Evolutionary conservation across 2,888 invertebrate species (phyloP).

Genomic region (Archips crataeganus): DNA sequence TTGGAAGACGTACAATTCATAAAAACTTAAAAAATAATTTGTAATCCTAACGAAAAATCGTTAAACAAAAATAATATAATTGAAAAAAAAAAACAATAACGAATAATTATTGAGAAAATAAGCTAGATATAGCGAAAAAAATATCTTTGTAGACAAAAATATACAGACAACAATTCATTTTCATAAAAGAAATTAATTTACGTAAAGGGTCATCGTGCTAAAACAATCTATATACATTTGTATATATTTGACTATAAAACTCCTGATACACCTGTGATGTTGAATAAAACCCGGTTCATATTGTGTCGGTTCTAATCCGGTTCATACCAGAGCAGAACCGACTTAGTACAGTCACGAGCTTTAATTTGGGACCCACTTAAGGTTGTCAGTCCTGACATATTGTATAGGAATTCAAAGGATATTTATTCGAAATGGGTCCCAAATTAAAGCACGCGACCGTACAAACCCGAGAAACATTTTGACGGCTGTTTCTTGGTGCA

Average conservation of each 20-base stretch:
- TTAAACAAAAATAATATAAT: conserved; percentile 48
- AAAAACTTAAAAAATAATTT: conserved; percentile 55
- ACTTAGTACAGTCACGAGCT: too few species aligned
- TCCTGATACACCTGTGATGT: not conserved
- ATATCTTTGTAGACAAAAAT: conserved; percentile 73
- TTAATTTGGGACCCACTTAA: too few species aligned
- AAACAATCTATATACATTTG: conserved; percentile 41
- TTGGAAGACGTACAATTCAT: conserved; percentile 76
- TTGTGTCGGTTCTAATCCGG: not conserved
- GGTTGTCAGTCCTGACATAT: too few species aligned
- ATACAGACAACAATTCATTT: conserved; percentile 68
- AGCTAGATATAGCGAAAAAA: conserved; percentile 54
- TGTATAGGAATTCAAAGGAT: too few species aligned
- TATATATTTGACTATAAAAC: conserved; percentile 46
- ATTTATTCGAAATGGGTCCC: too few species aligned
- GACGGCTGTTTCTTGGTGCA: not conserved
- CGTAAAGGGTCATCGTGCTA: conserved; percentile 48
- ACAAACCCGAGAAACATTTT: not conserved
- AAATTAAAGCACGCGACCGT: too few species aligned
- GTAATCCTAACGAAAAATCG: conserved; percentile 46
- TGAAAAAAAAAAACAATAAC: conserved; percentile 47
- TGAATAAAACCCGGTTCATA: not conserved
- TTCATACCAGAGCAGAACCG: not conserved
- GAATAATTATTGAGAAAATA: conserved; percentile 43
- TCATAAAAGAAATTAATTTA: conserved; percentile 44